Conservation (phyloP, 2,113 vertebrate species). For the Heterochromis multidens region DNA sequence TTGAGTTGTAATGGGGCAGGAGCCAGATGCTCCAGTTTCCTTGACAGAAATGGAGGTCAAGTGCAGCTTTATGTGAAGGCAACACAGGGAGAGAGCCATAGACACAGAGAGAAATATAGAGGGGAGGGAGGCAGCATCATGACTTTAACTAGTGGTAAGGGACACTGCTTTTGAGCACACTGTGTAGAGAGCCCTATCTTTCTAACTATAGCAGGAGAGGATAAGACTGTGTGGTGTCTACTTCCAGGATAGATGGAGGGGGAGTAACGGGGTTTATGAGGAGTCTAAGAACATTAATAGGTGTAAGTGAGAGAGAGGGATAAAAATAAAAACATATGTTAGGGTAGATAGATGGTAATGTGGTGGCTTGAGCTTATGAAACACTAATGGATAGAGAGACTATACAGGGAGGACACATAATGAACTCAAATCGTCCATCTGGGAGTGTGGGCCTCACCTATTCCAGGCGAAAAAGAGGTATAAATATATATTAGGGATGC, state of each 20-base stretch:
- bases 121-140: conserved; percentile 59
- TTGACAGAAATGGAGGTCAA: conserved; percentile 80
- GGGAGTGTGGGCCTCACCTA: conserved; percentile 38
- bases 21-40: conserved; percentile 77
- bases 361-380: conserved; percentile 14
- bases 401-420: conserved; percentile 41
- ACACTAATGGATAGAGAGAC: conserved; percentile 51
- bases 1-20: conserved; percentile 62
- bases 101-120: conserved; percentile 47
- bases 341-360: conserved; percentile 50
- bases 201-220: conserved; percentile 30
- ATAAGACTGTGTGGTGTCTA: conserved; percentile 22
- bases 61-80: conserved; percentile 70
- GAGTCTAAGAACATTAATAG: conserved; percentile 54
- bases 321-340: conserved; percentile 61
- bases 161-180: conserved; percentile 25
- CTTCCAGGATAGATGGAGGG: conserved; percentile 34
- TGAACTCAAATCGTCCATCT: conserved; percentile 54
- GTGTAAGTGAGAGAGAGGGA: conserved; percentile 42
- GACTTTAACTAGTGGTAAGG: conserved; percentile 68
- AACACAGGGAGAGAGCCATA: conserved; percentile 43
- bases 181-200: background rate
- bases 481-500: conserved; percentile 36
- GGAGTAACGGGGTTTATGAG: conserved; percentile 37
- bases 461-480: conserved; percentile 5